Evolutionary conservation across 2,888 invertebrate genomes (phyloP).

Genomic region (Conistra vaccinii): DNA sequence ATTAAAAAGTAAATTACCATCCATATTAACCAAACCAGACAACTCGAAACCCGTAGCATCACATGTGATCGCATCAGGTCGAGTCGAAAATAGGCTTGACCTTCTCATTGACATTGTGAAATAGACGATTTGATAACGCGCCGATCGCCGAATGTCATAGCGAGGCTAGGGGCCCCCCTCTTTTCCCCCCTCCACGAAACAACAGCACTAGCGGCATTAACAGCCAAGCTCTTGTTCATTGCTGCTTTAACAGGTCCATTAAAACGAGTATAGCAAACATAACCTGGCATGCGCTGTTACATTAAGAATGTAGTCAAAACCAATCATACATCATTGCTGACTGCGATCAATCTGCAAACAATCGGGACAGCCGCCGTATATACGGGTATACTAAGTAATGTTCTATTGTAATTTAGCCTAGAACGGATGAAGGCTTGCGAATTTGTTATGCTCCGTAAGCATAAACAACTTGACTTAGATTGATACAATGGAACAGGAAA

Average conservation of each 20-base stretch:
- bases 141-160: conserved; percentile 89
- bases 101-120: conserved; percentile 91
- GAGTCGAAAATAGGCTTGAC: conserved; percentile 88
- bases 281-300: conserved; percentile 61
- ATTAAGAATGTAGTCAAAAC: conserved; percentile 36
- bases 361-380: conserved; percentile 72
- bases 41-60: conserved; percentile 64
- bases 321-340: conserved; percentile 49
- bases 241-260: conserved; percentile 72
- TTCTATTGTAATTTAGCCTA: conserved; percentile 67
- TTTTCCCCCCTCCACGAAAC: conserved; percentile 76
- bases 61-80: conserved; percentile 80
- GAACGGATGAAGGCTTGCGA: conserved; percentile 61
- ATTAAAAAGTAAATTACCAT: conserved; percentile 53
- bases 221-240: conserved; percentile 77
- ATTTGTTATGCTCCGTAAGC: conserved; percentile 61
- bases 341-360: conserved; percentile 79
- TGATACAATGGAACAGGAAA: conserved; percentile 61
- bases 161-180: conserved; percentile 88
- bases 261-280: conserved; percentile 58
- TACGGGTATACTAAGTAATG: conserved; percentile 58
- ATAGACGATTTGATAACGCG: conserved; percentile 89
- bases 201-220: conserved; percentile 73
- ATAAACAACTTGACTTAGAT: conserved; percentile 56
- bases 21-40: conserved; percentile 36